Evolutionary conservation across 23 tunicate species (phyloP), one percentile per base, ranked within the genome.

Genomic region (Trididemnum clinides): DNA sequence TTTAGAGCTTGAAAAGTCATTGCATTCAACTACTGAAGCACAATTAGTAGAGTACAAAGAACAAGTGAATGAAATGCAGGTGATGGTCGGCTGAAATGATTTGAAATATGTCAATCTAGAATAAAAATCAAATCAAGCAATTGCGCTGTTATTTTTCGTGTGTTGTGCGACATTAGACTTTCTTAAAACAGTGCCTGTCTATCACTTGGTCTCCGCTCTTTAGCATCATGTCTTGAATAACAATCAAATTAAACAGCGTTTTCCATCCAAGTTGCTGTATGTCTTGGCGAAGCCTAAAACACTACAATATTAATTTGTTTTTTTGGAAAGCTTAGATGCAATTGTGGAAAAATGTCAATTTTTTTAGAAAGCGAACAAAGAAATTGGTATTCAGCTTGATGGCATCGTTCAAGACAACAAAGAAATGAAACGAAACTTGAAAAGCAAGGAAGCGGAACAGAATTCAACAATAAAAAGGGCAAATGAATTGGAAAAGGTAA

Each of bases 11-110:
- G 76, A 87, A 28, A 28, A 23, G 31, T 34, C 73, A 7, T 12
- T 64, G 2, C 83, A 64, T 4, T 49, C 51, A 5, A 51, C 85
- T 3, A 6, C 57, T 7, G 36, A 80, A 39, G 34, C 50, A 57
- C 91, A 87, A 71, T 28, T 80, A n/a, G 81, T 80, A 12, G 66
- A 87, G 50, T 87, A 87, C 71, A 69, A 80, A 33, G 44, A 72
- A 20, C 50, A 87, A 71, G 34, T 84, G 2, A 27, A 81, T 31
- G 29, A 80, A 49, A 21, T 87, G 44, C 85, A 87, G 81, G 90
- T 86, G 30, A 0, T 1, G 7, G 22, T 19, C 29, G 2, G 0
- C 21, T 1, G 34, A 3, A 50, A 2, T 77, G 57, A n/a, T n/a
- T n/a, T n/a, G n/a, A n/a, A n/a, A n/a, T n/a, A n/a, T n/a, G n/a